phyloP scores from a whole-genome alignment of 1,140 invertebrate species.

The Pentalonia nigronervosa region DNA sequence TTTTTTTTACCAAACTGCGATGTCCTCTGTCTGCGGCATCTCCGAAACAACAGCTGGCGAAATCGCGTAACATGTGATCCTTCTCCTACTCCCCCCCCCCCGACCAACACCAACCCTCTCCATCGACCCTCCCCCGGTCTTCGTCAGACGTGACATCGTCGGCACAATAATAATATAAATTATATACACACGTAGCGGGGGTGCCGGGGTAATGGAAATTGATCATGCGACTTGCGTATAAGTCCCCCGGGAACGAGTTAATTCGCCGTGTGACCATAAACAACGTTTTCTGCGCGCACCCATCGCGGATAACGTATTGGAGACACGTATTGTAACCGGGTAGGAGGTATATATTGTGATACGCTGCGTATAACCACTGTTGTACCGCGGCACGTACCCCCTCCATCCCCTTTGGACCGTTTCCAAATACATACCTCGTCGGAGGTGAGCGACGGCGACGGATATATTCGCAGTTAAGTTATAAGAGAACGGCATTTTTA shows the following conservation, averaged over 20 bases:
- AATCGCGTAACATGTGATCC: constrained; percentile 33
- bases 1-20: too few relatives aligned
- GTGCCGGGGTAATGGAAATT: constrained; percentile 38
- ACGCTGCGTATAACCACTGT: too few relatives aligned
- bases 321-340: constrained; percentile 23
- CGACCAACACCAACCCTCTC: too few relatives aligned
- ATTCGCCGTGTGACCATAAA: constrained; percentile 40
- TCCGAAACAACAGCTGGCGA: not conserved
- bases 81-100: not conserved
- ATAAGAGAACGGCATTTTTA: too few relatives aligned
- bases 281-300: not conserved
- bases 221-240: constrained; percentile 45
- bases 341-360: too few relatives aligned
- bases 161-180: not conserved
- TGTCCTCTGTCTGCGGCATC: too few relatives aligned
- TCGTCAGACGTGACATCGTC: not conserved
- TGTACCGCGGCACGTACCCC: not conserved
- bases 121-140: not conserved
- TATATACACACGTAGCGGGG: not conserved
- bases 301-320: constrained; percentile 35
- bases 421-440: not conserved
- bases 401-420: not conserved
- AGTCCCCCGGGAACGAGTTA: constrained; percentile 20
- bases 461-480: not conserved
- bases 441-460: not conserved